Base-by-base conservation (phyloP, 1,140 invertebrate genomes). In the Leptinotarsa undecemlineata region DNA sequence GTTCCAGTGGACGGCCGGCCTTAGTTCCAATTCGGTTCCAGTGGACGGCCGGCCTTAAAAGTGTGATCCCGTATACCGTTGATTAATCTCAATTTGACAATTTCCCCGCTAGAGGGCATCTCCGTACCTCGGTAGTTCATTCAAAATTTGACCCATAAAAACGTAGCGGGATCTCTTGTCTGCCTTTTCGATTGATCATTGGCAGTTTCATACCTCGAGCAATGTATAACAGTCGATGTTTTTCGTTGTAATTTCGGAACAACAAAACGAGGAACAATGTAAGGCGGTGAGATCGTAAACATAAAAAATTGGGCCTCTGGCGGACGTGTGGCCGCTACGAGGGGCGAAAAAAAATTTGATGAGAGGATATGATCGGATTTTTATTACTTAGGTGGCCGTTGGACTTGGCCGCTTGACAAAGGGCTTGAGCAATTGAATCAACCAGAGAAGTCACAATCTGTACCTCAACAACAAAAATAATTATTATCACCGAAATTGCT, bases 131-230 rank as follows among this genome's bases (percentile, higher is more conserved):
- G n/a, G 23, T 19, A 68, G 42, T n/a, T 42, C 66, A 68, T 68
- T 68, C 66, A 68, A 48, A 68, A 68, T 13, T n/a, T 68, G 66
- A 68, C 66, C 66, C 42, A 68, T 42, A 68, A 68, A 68, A 68
- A 68, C 23, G 66, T 42, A 57, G 51, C 51, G 51, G 51, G 51
- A 57, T 15, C 51, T 57, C 51, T 68, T 17, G 23, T 33, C 33
- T 68, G 23, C 14, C 42, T 64, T 47, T 68, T 68, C n/a, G 42
- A 68, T 68, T 68, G 66, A 68, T 42, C 17, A 17, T 68, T 42
- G 66, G 66, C 19, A 68, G 66, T 68, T 48, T 33, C 42, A 47
- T 47, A 68, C 33, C 33, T 26, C 26, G 14, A 66, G 63, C 63
- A 23, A 15, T 21, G 15, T 21, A 68, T 15, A 20, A 20, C 20